Evolutionary conservation across 1,140 invertebrate genomes (phyloP), one percentile per base, ranked within the genome.

Genomic region (Musca vetustissima): DNA sequence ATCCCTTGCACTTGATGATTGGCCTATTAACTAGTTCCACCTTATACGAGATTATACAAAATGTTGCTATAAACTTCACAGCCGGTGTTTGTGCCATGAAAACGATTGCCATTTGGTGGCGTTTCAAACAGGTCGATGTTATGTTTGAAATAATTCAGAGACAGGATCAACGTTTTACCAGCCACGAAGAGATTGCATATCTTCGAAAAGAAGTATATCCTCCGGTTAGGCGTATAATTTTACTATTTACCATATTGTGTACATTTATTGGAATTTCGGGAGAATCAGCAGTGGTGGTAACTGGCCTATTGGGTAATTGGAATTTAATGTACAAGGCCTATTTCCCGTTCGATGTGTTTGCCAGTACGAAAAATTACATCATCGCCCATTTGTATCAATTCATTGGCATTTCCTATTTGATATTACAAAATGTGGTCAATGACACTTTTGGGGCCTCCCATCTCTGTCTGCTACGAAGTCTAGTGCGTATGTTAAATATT

Each of bases 381-480:
- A 6, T 21, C 1, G 65, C 55, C 1, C 69, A 70, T 67, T 1
- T 66, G 4, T 70, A 70, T 36, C 69, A 70, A 48, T 59, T 32
- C 24, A 17, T 67, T 50, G 69, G 69, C 7, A 49, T 66, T 11
- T 53, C 55, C 21, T 28, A 49, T 22, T 36, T 49, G 25, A 66
- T 70, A 19, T 48, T 66, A 11, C 69, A 70, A 57, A 66, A 66
- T 70, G 2, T 61, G 11, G 28, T 61, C 8, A 70, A 67, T 61
- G 65, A 70, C 15, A 66, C 69, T 1, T 50, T 49, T 52, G 28
- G 50, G 17, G 64, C 52, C 2, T 28, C 66, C n/a, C 49, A 43
- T 13, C 17, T 70, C 17, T 50, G 50, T 1, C 48, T 61, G 28
- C 25, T 70, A 25, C 36, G 64, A 2, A 64, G 52, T 2, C 69